A percentile compares a stretch with the other conserved stretches of the same genome.
Evolutionary conservation across 2,888 invertebrate species (phyloP).

Genomic region (Agonum fuliginosum): DNA sequence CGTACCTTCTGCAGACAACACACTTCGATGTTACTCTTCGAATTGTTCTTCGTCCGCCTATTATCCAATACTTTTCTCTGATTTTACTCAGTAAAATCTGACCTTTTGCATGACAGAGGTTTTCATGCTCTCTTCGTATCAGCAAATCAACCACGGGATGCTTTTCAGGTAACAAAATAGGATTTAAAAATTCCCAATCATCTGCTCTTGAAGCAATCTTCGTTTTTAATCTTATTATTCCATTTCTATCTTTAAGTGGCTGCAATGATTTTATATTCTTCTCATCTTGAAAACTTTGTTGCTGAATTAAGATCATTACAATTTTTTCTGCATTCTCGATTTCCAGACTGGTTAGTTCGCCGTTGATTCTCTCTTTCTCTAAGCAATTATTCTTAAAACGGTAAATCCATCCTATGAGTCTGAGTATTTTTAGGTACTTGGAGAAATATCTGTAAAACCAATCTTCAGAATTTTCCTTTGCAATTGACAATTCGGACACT

Average conservation of each 20-base stretch:
- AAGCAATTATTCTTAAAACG: too few species aligned
- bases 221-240: constrained; percentile 63
- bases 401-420: too few species aligned
- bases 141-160: constrained; percentile 63
- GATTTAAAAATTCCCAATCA: constrained; percentile 62
- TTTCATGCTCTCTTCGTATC: constrained; percentile 54
- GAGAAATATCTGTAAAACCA: too few species aligned
- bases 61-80: constrained; percentile 63
- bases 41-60: constrained; percentile 61
- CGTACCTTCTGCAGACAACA: constrained; percentile 62
- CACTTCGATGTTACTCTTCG: constrained; percentile 61
- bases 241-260: constrained; percentile 58
- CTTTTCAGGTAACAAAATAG: constrained; percentile 63
- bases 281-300: constrained; percentile 46
- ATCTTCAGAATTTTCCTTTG: too few species aligned
- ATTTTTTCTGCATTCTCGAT: background rate
- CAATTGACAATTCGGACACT: too few species aligned
- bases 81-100: constrained; percentile 61
- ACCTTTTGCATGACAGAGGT: constrained; percentile 45
- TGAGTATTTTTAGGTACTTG: too few species aligned
- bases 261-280: constrained; percentile 50
- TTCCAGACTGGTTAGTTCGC: too few species aligned
- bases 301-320: background rate
- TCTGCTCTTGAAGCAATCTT: constrained; percentile 60
- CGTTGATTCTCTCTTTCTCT: too few species aligned